Evolutionary conservation across 2,113 vertebrate genomes (phyloP).

Genomic region (Mus pahari): DNA sequence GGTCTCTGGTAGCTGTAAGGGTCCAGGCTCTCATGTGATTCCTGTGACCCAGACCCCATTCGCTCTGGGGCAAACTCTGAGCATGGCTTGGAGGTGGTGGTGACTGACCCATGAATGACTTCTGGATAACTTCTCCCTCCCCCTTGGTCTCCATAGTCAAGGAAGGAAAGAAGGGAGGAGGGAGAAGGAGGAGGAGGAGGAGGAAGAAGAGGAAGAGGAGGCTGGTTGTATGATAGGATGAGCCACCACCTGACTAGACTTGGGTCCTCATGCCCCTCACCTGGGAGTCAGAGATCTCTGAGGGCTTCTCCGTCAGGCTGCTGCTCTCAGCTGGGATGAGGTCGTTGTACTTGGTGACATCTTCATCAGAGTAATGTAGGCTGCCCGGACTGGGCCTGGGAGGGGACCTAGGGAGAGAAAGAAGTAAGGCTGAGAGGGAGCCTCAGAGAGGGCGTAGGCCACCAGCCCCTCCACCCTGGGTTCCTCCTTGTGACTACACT

Average conservation of each 20-base stretch:
- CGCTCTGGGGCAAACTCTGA: neutral
- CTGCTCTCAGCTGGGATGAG: constrained; percentile 97
- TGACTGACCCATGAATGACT: rapidly evolving
- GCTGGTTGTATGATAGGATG: neutral
- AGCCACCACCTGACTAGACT: no score
- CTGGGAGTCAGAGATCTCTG: constrained; percentile 97
- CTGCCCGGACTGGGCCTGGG: constrained; percentile 97
- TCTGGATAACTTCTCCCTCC: neutral
- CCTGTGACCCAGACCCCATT: neutral
- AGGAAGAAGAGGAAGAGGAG: rapidly evolving
- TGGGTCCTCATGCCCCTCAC: constrained; percentile 82
- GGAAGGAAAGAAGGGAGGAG: no score
- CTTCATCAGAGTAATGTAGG: constrained; percentile 97
- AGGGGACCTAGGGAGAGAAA: constrained; percentile 89
- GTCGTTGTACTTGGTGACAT: constrained; percentile 98
- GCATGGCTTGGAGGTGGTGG: neutral
- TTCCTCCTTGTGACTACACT: neutral
- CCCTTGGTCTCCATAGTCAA: neutral
- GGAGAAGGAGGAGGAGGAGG: neutral
- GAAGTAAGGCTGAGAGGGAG: neutral
- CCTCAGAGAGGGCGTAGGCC: no score
- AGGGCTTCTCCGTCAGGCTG: constrained; percentile 97
- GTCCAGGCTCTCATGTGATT: neutral
- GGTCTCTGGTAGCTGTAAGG: no score
- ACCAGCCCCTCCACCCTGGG: rapidly evolving